A percentile compares a stretch with the other conserved stretches of the same genome.
Evolutionary conservation across 2,113 vertebrate genomes (phyloP).

Genomic region (Cygnus buccinator): DNA sequence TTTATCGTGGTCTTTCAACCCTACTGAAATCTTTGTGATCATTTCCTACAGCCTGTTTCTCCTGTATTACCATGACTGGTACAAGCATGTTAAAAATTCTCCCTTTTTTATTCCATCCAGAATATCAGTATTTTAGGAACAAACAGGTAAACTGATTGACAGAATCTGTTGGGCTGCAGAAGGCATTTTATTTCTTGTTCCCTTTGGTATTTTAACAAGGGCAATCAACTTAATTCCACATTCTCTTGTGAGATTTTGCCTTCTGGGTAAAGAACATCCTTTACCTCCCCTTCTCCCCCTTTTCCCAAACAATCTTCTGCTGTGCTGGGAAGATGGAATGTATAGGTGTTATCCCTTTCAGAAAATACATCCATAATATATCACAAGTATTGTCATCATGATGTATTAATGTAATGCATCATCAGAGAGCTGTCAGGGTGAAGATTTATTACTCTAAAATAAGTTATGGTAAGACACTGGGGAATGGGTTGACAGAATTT

Average conservation of each 20-base stretch:
- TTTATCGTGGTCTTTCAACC: background rate
- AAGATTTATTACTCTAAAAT: conserved; percentile 75
- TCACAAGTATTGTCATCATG: conserved; percentile 76
- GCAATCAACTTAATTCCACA: conserved; percentile 5
- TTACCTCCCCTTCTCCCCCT: background rate
- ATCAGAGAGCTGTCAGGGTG: conserved; percentile 72
- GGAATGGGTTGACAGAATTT: conserved; percentile 60
- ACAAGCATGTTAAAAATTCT: background rate
- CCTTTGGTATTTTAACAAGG: conserved; percentile 31
- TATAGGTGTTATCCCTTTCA: conserved; percentile 68
- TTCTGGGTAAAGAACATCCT: conserved; percentile 6
- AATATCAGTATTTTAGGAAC: background rate
- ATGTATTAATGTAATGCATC: conserved; percentile 78
- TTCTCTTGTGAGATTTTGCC: conserved; percentile 4
- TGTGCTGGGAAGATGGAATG: conserved; percentile 64
- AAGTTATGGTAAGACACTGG: conserved; percentile 56
- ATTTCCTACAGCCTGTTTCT: background rate
- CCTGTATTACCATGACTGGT: background rate
- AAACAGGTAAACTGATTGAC: background rate
- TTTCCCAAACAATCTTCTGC: conserved; percentile 27
- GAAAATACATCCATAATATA: conserved; percentile 71
- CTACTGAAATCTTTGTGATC: background rate
- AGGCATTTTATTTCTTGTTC: conserved; percentile 1
- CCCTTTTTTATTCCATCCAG: background rate
- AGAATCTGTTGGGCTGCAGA: background rate